Conservation (phyloP, 2,888 invertebrate species). For the Melikaiella ostensackeni region DNA sequence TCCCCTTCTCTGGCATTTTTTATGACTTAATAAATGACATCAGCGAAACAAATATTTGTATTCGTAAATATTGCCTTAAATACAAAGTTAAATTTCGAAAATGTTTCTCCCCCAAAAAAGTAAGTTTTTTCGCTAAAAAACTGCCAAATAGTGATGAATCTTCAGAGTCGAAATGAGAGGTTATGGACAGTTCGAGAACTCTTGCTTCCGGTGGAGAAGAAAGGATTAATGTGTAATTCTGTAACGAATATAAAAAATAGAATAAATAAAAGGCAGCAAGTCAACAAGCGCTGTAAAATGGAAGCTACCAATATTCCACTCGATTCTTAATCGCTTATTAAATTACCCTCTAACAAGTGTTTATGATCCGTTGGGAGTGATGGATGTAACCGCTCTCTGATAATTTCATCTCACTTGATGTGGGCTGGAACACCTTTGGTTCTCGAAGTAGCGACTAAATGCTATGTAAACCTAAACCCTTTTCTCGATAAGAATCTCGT, state of each 20-base stretch:
- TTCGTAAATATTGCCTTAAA: too few species aligned
- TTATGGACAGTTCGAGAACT: not conserved
- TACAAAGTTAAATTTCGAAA: too few species aligned
- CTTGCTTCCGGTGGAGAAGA: not conserved
- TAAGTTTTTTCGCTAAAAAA: too few species aligned
- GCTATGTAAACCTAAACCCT: constrained; percentile 17
- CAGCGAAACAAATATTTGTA: too few species aligned
- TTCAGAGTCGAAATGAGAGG: too few species aligned
- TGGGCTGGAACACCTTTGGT: not conserved
- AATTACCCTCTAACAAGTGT: constrained; percentile 15
- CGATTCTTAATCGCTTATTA: constrained; percentile 4
- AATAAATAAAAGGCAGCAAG: not conserved
- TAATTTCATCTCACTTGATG: constrained; percentile 29
- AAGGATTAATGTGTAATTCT: constrained; percentile 1
- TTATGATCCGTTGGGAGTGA: constrained; percentile 19
- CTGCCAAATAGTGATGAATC: too few species aligned
- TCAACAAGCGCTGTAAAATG: not conserved
- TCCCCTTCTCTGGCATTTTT: too few species aligned
- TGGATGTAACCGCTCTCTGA: constrained; percentile 15
- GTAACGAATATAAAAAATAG: not conserved
- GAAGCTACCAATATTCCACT: not conserved
- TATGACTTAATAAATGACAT: too few species aligned
- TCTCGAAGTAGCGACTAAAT: constrained; percentile 2
- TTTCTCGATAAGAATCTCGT: constrained; percentile 14
- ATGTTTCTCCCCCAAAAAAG: too few species aligned